Conservation (phyloP, 2,888 invertebrate genomes). For the Myopa testacea region DNA sequence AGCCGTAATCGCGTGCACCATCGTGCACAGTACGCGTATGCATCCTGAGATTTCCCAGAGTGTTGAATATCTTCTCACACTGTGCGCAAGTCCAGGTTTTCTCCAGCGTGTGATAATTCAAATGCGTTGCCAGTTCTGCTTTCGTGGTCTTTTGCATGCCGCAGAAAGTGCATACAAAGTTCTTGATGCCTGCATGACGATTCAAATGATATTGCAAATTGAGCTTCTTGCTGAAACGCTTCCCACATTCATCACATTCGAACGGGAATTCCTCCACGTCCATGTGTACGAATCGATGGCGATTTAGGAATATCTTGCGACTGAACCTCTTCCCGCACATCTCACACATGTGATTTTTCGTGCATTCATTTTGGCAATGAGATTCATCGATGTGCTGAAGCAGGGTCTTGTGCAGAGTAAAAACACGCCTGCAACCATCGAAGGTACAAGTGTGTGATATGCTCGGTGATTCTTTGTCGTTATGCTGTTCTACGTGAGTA, state of each 20-base stretch:
- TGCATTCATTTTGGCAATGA: neutral
- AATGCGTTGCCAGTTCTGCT: conserved; percentile 43
- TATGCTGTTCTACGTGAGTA: conserved; percentile 22
- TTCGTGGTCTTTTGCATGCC: conserved; percentile 46
- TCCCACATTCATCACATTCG: conserved; percentile 43
- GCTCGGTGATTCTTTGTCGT: neutral
- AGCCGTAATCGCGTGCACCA: conserved; percentile 44
- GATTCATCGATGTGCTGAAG: conserved; percentile 16
- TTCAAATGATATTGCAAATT: conserved; percentile 47
- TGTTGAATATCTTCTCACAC: conserved; percentile 43
- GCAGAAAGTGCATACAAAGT: conserved; percentile 48
- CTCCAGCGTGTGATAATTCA: conserved; percentile 47
- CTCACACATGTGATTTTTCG: conserved; percentile 40
- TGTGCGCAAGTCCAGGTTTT: conserved; percentile 43
- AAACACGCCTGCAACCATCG: conserved; percentile 21
- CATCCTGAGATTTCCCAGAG: conserved; percentile 41
- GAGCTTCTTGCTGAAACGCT: conserved; percentile 41
- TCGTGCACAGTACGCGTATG: conserved; percentile 48
- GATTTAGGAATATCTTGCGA: conserved; percentile 35
- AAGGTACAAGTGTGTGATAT: conserved; percentile 1
- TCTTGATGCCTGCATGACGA: conserved; percentile 47
- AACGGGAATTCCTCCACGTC: conserved; percentile 40
- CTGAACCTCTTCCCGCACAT: conserved; percentile 44
- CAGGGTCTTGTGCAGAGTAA: neutral
- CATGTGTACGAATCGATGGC: conserved; percentile 43